phyloP scores from a whole-genome alignment of 1,140 invertebrate genomes.

The Nasonia vitripennis region DNA sequence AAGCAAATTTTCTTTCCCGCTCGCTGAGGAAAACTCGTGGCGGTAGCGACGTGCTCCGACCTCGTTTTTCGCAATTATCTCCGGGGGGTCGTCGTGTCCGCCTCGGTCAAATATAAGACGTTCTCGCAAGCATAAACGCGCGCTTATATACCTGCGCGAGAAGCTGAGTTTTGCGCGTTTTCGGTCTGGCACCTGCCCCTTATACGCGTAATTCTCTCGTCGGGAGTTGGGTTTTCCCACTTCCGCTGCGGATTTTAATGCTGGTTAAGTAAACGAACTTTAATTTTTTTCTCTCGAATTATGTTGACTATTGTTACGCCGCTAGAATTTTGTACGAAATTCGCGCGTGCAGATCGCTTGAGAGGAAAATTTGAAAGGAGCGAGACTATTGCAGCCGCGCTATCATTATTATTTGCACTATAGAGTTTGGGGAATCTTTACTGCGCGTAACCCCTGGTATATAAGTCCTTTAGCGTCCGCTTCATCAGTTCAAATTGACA shows the following conservation, averaged over 20 bases:
- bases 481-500: slow-evolving; percentile 46
- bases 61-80: slow-evolving; percentile 61
- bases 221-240: too few relatives aligned
- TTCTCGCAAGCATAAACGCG: not conserved
- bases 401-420: not conserved
- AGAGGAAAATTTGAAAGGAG: not conserved
- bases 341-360: too few relatives aligned
- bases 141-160: not conserved
- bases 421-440: not conserved
- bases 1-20: slow-evolving; percentile 55
- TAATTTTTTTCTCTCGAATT: too few relatives aligned
- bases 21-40: not conserved
- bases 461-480: slow-evolving; percentile 26
- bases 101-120: not conserved
- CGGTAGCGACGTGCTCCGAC: slow-evolving; percentile 40
- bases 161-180: not conserved
- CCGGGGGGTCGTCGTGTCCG: slow-evolving; percentile 34
- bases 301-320: too few relatives aligned
- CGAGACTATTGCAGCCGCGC: not conserved
- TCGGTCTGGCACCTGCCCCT: not conserved
- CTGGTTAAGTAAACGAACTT: too few relatives aligned
- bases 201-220: not conserved
- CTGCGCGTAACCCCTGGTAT: not conserved
- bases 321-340: too few relatives aligned
- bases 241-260: too few relatives aligned